Base-by-base conservation (phyloP, 2,113 vertebrate species). In the Bambusicola thoracicus region DNA sequence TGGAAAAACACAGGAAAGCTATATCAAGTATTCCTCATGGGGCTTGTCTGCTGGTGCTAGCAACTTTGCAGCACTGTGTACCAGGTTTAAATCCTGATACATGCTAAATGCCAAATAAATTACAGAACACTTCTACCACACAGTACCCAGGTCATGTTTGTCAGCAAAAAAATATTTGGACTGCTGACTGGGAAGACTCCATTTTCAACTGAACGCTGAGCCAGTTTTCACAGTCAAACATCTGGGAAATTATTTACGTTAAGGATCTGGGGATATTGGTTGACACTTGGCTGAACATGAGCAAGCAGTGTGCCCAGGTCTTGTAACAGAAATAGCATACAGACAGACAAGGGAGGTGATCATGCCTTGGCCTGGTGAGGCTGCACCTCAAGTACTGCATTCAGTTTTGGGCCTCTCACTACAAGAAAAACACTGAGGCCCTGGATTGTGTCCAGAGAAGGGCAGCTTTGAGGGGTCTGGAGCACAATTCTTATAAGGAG, bases 1-100 rank as follows among this genome's bases (percentile, higher is more conserved):
- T 97, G 87, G 92, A 93, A 96, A 93, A 81, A 68, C 70, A 95
- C 77, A 95, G 69, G 67, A 94, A 95, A 96, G 41, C 82, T 79
- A 9, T 59, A 96, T 63, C 81, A 96, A 92, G 76, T 92, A 85
- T 96, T 94, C 84, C 95, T 96, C 89, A 89, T 59, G 51, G 58
- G 74, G 68, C 63, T 91, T 91, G 41, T 69, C 68, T 59, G 51
- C 86, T 43, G 72, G 36, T 75, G 59, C 84, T 75, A 59, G 58
- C 49, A 94, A 67, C 32, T 66, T 70, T 55, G 32, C 65, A 58
- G 56, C 32, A 21, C 19, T 13, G 11, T 34, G 56, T 34, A 34
- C 32, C 56, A 34, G 56, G 32, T 53, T 78, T 27, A 73, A 85
- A 24, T 44, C 8, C n/a, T 53, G 30, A 3, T 30, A 69, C 6